A percentile compares a stretch with the other conserved stretches of the same genome.
Conservation (phyloP, 2,113 vertebrate species). For the Dromiciops gliroides region DNA sequence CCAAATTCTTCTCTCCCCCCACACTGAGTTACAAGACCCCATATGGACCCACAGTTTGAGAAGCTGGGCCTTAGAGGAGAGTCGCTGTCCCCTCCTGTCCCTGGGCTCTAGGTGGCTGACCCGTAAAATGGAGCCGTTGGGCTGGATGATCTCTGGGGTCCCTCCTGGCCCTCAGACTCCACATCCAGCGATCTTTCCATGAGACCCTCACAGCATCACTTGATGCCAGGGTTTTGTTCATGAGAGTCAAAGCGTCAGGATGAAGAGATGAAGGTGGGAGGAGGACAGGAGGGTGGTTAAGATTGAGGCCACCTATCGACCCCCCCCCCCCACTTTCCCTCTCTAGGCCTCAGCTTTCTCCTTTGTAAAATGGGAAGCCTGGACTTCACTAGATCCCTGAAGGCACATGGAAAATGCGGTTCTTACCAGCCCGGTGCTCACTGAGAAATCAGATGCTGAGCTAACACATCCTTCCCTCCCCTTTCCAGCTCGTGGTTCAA, state of each 20-base stretch:
- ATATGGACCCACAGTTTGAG: no score
- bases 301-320: not conserved
- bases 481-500: not conserved
- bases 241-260: not conserved
- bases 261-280: not conserved
- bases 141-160: no score
- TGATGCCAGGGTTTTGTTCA: not conserved
- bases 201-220: not conserved
- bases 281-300: not conserved
- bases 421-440: not conserved
- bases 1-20: no score
- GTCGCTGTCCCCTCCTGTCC: not conserved
- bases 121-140: not conserved
- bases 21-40: no score
- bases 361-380: not conserved
- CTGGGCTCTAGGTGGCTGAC: not conserved
- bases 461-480: not conserved
- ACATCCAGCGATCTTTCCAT: not conserved
- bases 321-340: no score
- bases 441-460: not conserved
- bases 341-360: not conserved
- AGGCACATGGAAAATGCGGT: not conserved
- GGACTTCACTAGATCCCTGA: not conserved
- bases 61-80: not conserved
- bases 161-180: no score